These are phyloP conservation scores for Lypha dubia DNA, from an alignment of 2,888 invertebrate species.

Conservation along the genomic window DNA sequence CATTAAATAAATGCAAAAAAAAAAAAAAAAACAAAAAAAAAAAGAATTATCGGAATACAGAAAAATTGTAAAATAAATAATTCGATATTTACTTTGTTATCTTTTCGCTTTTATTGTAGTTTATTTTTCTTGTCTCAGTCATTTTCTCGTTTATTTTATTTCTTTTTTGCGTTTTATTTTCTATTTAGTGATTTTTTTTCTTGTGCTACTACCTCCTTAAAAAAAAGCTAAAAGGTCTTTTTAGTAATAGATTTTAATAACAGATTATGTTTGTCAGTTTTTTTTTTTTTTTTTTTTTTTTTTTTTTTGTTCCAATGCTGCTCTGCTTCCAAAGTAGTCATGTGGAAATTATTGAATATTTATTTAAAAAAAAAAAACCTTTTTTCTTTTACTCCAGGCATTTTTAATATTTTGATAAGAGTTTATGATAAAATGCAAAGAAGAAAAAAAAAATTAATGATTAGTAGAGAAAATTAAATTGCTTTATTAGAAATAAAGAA, in stretches of 20 bases:
- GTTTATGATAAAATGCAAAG: slow-evolving; percentile 16
- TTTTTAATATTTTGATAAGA: slow-evolving; percentile 11
- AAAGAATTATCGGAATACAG: slow-evolving; percentile 30
- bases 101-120: neutral
- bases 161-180: neutral
- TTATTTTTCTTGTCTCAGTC: too few relatives aligned
- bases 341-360: slow-evolving; percentile 66
- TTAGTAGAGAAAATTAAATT: slow-evolving; percentile 9
- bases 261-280: slow-evolving; percentile 51
- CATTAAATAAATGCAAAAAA: slow-evolving; percentile 27
- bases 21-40: too few relatives aligned
- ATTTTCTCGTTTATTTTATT: too few relatives aligned
- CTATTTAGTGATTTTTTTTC: slow-evolving; percentile 28
- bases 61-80: slow-evolving; percentile 51
- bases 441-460: neutral
- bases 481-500: neutral
- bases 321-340: slow-evolving; percentile 45
- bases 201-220: neutral
- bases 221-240: slow-evolving; percentile 49
- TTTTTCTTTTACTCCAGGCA: neutral
- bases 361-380: too few relatives aligned
- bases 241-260: slow-evolving; percentile 67
- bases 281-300: too few relatives aligned
- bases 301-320: slow-evolving; percentile 19
- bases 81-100: slow-evolving; percentile 42